phyloP scores from a whole-genome alignment of 2,888 invertebrate species.

The Portevinia maculata region DNA sequence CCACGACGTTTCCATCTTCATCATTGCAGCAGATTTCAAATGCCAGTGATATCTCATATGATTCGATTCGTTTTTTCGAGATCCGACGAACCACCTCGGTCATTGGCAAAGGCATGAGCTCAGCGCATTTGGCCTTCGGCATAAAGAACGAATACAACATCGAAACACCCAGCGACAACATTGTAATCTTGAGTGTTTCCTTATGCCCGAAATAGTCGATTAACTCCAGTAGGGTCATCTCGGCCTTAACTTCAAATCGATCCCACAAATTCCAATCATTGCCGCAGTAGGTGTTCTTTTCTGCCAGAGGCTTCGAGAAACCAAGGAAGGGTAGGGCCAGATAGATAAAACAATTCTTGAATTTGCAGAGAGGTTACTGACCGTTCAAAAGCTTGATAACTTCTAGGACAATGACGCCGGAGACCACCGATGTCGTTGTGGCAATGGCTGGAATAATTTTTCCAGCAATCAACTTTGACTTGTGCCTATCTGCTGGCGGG shows the following conservation, averaged over 20 bases:
- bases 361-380: conserved; percentile 86
- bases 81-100: conserved; percentile 94
- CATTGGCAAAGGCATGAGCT: conserved; percentile 92
- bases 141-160: conserved; percentile 99
- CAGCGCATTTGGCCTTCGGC: conserved; percentile 93
- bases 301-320: conserved; percentile 96
- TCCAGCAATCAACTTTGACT: conserved; percentile 94
- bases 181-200: conserved; percentile 96
- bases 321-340: conserved; percentile 98
- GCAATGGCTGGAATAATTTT: conserved; percentile 99
- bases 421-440: conserved; percentile 98
- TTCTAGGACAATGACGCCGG: conserved; percentile 96
- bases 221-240: conserved; percentile 94
- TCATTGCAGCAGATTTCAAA: conserved; percentile 99
- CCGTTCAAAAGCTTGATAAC: conserved; percentile 92
- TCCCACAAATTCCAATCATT: conserved; percentile 99
- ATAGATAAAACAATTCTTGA: conserved; percentile 99
- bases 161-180: conserved; percentile 99
- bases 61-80: conserved; percentile 95
- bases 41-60: conserved; percentile 95
- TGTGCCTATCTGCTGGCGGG: conserved; percentile 96
- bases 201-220: conserved; percentile 95
- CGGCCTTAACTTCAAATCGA: conserved; percentile 94
- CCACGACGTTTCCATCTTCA: conserved; percentile 96
- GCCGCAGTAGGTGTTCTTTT: conserved; percentile 93